Conservation (phyloP, 2,888 invertebrate species). For the Junonia oenone region DNA sequence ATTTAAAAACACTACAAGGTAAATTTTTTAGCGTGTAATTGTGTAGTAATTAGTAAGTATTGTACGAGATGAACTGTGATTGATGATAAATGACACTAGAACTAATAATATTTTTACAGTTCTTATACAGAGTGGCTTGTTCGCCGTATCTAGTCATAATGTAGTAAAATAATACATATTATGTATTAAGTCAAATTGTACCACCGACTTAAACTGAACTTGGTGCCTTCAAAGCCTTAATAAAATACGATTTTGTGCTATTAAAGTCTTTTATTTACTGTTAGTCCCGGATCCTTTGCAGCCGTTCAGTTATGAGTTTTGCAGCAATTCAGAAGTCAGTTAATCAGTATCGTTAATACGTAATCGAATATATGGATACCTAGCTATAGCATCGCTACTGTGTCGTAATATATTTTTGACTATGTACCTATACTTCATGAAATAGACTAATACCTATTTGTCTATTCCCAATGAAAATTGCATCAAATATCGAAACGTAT, state of each 20-base stretch:
- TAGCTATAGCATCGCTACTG: no score
- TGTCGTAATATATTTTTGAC: no score
- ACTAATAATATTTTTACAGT: not conserved
- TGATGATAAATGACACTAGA: not conserved
- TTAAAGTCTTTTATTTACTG: slow-evolving; percentile 17
- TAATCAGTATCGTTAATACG: no score
- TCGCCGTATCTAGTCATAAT: slow-evolving; percentile 22
- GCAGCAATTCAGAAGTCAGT: no score
- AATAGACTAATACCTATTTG: no score
- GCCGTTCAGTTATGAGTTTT: no score
- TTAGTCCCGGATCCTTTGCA: no score
- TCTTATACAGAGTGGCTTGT: not conserved
- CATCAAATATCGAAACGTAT: no score
- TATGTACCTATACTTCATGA: no score
- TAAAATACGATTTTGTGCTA: slow-evolving; percentile 28
- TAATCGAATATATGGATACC: no score
- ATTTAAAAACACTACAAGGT: no score
- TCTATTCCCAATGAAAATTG: no score
- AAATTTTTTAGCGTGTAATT: not conserved
- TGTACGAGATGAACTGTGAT: slow-evolving; percentile 18
- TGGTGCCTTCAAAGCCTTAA: slow-evolving; percentile 32
- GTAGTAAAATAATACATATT: slow-evolving; percentile 18
- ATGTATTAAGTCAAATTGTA: slow-evolving; percentile 4
- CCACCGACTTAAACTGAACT: slow-evolving; percentile 26
- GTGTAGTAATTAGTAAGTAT: not conserved